Base-by-base conservation (phyloP, 2,797 vertebrate genomes). In the Craterocephalus amniculus region DNA sequence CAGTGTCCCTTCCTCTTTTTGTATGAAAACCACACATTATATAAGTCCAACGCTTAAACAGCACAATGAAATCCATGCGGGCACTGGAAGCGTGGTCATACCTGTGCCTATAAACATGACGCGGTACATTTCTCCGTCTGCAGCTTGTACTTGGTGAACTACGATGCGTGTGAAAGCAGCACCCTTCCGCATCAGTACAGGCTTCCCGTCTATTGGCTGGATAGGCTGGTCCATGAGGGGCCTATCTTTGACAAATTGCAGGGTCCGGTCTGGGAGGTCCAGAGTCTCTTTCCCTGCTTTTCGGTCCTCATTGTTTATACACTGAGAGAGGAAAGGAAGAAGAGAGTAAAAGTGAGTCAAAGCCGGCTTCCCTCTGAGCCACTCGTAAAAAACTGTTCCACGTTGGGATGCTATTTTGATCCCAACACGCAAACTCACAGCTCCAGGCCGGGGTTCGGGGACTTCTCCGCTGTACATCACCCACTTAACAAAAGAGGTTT, bases 61-160 rank as follows among this genome's bases (percentile, higher is more conserved):
- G 32, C 6, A 52, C 38, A 29, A 22, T 14, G 0, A 43, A 43
- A 69, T 2, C 48, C 0, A 48, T 9, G 49, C 6, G 61, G 12
- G 35, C 58, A 36, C n/a, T 63, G 36, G 7, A 4, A 45, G 13
- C 52, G 36, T 18, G 52, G 55, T 16, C 78, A 61, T 75, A 95
- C 95, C 94, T 88, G 96, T 95, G 86, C 94, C 96, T 35, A 95
- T 89, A 80, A 95, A 96, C 93, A 96, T 93, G 69, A 95, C 90
- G 0, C 84, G 34, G 27, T 95, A 84, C 0, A 54, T 79, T 29
- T 80, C 58, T 29, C 92, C 86, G 10, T 95, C 88, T 13, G 91
- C 66, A 4, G 90, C 91, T 29, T 74, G 78, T 45, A 88, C 86
- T 62, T 87, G 85, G 83, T 91, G 82, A 48, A 95, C 95, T 1